A percentile compares a stretch with the other conserved stretches of the same genome.
These are phyloP conservation scores for Glaucopsyche alexis DNA, from an alignment of 2,888 invertebrate genomes.

Conservation along the genomic window DNA sequence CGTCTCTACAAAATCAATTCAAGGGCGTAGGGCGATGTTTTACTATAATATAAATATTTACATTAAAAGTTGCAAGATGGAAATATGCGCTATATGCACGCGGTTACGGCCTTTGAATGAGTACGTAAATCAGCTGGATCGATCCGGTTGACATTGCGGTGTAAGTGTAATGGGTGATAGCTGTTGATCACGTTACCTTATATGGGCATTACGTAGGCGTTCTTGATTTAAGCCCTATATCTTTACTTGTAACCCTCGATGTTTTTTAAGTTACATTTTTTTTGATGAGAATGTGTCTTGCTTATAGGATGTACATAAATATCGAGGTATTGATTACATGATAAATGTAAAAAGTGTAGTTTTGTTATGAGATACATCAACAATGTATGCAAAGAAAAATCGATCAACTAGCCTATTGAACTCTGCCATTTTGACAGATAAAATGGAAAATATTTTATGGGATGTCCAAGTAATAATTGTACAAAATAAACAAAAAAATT, in stretches of 20 bases:
- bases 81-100: neutral
- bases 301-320: no score
- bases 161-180: constrained; percentile 13
- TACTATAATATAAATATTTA: constrained; percentile 10
- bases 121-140: constrained; percentile 3
- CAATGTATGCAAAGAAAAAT: no score
- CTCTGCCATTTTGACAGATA: no score
- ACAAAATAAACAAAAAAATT: no score
- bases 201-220: neutral
- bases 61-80: neutral
- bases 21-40: constrained; percentile 22
- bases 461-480: neutral
- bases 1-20: neutral
- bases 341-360: no score
- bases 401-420: no score
- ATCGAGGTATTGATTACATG: no score
- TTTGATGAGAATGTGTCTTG: neutral
- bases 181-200: constrained; percentile 17
- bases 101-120: neutral
- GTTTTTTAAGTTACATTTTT: neutral
- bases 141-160: constrained; percentile 2
- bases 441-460: no score
- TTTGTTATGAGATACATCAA: no score
- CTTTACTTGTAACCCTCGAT: neutral
- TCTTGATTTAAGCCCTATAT: no score